Evolutionary conservation across 2,888 invertebrate species (phyloP), one percentile per base, ranked within the genome.

Genomic region (Julus scandinavius): DNA sequence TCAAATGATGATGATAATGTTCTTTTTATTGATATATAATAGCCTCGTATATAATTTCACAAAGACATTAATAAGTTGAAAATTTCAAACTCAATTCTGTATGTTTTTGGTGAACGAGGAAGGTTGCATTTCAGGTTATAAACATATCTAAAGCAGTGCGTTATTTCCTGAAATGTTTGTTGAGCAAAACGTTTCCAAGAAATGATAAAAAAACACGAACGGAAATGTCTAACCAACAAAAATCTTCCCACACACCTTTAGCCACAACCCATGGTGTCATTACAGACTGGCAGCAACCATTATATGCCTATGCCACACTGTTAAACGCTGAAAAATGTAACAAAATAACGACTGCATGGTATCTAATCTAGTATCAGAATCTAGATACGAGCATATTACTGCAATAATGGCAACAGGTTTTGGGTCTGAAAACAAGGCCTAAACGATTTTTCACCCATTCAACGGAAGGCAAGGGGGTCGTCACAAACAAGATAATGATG

Each of bases 141-240:
- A 54, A 54, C 38, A 80, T 38, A 80, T 29, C 7, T 80, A 11
- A 38, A 38, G 38, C 15, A 80, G 38, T 29, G 80, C 80, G 38
- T 80, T 80, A 38, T 80, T 80, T 80, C 80, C 80, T 80, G 80
- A 80, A 80, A 80, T 80, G 29, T 80, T 80, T 80, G 80, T 29
- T 80, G 38, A 38, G 80, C 80, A 80, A 80, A 80, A 80, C 38
- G 80, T 80, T 80, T 80, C 80, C 80, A 80, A 80, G 80, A 80
- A 80, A 80, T 80, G 38, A 38, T 38, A 80, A 80, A 80, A 72
- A 80, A 80, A 7, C 38, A 29, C 80, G 80, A 80, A 80, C 80
- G 80, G 80, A 80, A 38, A 80, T 80, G 80, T 80, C 80, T 80
- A 38, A 80, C 3, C 38, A 29, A 80, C 29, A 80, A 80, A 38